phyloP scores from a whole-genome alignment of 1,140 invertebrate genomes.

The Zaprionus inermis region DNA sequence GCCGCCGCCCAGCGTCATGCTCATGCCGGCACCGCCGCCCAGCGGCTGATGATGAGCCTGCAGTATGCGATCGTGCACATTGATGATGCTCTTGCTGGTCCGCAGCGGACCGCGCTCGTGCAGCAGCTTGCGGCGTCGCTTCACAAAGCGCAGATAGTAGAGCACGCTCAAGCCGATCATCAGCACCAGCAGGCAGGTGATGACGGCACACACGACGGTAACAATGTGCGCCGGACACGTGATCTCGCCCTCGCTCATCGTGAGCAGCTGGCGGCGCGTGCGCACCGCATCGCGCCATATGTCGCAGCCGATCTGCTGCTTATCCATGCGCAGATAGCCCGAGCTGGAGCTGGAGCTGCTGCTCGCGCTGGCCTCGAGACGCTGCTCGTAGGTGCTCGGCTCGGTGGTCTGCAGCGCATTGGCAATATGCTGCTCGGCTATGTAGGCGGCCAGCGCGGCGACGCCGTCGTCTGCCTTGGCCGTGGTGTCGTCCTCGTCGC shows the following conservation, averaged over 20 bases:
- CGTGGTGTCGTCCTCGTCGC: conserved; percentile 57
- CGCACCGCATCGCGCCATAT: conserved; percentile 75
- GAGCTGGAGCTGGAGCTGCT: conserved; percentile 34
- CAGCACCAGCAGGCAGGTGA: conserved; percentile 74
- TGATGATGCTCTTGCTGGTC: conserved; percentile 79
- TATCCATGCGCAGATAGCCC: conserved; percentile 73
- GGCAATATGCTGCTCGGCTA: conserved; percentile 73
- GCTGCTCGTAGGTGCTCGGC: conserved; percentile 64
- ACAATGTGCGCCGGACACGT: conserved; percentile 83
- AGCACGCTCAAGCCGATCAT: conserved; percentile 79
- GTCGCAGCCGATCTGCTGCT: conserved; percentile 80
- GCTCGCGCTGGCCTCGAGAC: conserved; percentile 47
- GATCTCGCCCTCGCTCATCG: conserved; percentile 81
- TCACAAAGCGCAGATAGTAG: conserved; percentile 80
- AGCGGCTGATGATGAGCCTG: conserved; percentile 71
- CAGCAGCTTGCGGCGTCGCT: conserved; percentile 72
- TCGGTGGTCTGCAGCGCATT: conserved; percentile 74
- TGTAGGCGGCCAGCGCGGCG: conserved; percentile 66
- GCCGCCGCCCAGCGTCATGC: conserved; percentile 66
- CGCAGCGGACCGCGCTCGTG: conserved; percentile 71
- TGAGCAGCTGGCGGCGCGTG: conserved; percentile 57
- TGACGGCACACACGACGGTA: conserved; percentile 81
- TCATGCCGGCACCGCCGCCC: conserved; percentile 61
- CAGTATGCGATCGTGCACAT: conserved; percentile 80
- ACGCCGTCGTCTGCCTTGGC: conserved; percentile 57